Evolutionary conservation across 2,113 vertebrate species (phyloP), one percentile per base, ranked within the genome.

Genomic region (Poecilia latipinna): DNA sequence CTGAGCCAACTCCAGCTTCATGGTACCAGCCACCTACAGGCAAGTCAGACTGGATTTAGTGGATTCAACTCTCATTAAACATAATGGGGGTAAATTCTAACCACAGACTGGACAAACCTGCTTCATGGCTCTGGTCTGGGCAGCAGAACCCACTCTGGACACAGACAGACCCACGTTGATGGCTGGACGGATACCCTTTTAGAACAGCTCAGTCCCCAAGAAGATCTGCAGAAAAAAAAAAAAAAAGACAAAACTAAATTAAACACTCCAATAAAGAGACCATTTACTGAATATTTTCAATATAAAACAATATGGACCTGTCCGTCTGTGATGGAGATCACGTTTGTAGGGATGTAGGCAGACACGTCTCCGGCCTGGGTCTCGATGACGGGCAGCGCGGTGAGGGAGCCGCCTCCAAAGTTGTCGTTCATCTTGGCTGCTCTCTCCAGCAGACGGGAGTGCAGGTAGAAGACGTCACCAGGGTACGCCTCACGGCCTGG

Each of bases 321-420:
- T 78, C 98, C 98, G 0, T 99, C 98, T 13, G 98, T 99, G 94
- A 99, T 99, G 78, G 98, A 99, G 91, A 99, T 99, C 87, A 99
- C 98, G 0, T 99, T 99, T 32, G 98, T 99, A 85, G 98, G 98
- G 95, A 99, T 99, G 94, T 99, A 99, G 88, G 98, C 98, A 2
- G 98, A 99, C 94, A 99, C 98, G 0, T 99, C 98, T 29, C 98
- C 98, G 28, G 98, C 98, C 90, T 99, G 98, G n/a, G 98, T 99
- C 82, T 99, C 98, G 0, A 99, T 99, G 82, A 99, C 97, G 0
- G 98, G 98, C n/a, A 99, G 88, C 54, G 98, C 98, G 0, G 98
- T 99, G 83, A 99, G 94, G 72, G 98, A 99, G 65, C 98, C 98
- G 0, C 98, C 97, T 0, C 97, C 97, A 0, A 99, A 99, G 81